Evolutionary conservation across 2,888 invertebrate genomes (phyloP).

Genomic region (Dryobotodes eremita): DNA sequence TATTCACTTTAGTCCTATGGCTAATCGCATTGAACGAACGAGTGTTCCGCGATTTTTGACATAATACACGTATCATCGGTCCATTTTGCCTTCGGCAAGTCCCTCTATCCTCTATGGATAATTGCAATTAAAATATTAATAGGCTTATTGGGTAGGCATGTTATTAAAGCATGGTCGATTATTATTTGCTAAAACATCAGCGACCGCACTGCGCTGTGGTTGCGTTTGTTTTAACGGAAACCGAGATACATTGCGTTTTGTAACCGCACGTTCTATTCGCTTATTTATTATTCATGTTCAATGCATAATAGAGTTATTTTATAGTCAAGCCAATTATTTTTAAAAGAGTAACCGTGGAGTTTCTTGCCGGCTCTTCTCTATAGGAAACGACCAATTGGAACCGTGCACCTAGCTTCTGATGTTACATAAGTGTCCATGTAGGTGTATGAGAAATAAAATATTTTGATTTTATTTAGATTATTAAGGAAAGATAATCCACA

Average conservation of each 20-base stretch:
- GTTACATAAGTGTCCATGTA: no score
- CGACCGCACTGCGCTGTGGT: slow-evolving; percentile 48
- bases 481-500: no score
- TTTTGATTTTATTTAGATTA: no score
- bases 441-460: no score
- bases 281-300: slow-evolving; percentile 14
- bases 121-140: neutral
- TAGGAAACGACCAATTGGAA: no score
- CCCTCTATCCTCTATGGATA: neutral
- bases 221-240: slow-evolving; percentile 61
- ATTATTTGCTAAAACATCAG: slow-evolving; percentile 53
- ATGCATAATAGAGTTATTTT: no score
- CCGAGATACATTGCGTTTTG: slow-evolving; percentile 53
- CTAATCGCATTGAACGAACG: neutral
- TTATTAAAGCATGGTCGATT: slow-evolving; percentile 32
- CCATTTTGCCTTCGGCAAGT: neutral
- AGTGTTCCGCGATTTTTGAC: neutral
- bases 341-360: no score
- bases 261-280: slow-evolving; percentile 29
- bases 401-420: no score
- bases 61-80: neutral
- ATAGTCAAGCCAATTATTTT: no score
- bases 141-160: slow-evolving; percentile 16
- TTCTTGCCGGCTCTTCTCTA: no score
- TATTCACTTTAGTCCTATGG: neutral